Evolutionary conservation across 2,888 invertebrate genomes (phyloP).

Genomic region (Yponomeuta malinellus): DNA sequence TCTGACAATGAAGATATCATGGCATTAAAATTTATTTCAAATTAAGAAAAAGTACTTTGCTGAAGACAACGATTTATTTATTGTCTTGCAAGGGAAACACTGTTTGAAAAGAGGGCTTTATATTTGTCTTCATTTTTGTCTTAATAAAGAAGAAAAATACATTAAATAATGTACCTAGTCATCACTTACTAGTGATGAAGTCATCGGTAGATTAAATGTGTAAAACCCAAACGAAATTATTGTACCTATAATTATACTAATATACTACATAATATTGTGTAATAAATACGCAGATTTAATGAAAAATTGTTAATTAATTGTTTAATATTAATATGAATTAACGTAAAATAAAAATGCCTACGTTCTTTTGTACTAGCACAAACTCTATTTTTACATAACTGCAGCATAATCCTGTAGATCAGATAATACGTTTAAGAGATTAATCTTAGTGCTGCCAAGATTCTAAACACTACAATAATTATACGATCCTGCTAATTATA

Average conservation of each 20-base stretch:
- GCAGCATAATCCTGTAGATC: constrained; percentile 7
- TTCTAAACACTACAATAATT: constrained; percentile 1
- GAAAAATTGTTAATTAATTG: constrained; percentile 2
- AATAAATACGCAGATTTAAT: not conserved
- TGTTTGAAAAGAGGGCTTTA: not conserved
- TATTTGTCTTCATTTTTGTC: not conserved
- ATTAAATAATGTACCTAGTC: not conserved
- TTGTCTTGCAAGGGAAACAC: no score
- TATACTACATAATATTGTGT: not conserved
- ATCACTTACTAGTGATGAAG: not conserved
- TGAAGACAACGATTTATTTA: no score
- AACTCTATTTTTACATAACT: not conserved
- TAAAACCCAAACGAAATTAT: constrained; percentile 4
- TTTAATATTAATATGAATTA: not conserved
- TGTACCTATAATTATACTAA: not conserved
- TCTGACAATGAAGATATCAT: no score
- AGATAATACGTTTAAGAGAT: not conserved
- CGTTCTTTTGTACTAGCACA: constrained; percentile 4
- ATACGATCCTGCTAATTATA: not conserved
- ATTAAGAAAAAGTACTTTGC: no score
- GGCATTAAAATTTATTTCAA: no score
- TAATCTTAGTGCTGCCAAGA: not conserved
- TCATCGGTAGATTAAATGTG: no score
- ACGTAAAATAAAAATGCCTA: not conserved
- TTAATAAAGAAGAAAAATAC: not conserved